phyloP scores from a whole-genome alignment of 2,113 vertebrate species.

The Alethe diademata region DNA sequence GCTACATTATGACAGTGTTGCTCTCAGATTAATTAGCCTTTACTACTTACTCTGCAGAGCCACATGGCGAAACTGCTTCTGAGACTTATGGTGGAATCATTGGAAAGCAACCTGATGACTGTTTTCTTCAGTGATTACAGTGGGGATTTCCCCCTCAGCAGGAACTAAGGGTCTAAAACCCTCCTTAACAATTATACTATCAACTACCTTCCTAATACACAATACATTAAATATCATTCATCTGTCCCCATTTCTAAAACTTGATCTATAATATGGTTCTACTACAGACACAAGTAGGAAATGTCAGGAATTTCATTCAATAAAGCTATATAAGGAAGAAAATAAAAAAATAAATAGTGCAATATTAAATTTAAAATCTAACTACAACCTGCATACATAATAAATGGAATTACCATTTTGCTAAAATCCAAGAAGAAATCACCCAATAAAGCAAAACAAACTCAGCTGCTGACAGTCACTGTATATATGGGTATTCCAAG shows the following conservation, averaged over 20 bases:
- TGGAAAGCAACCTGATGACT: slow-evolving; percentile 34
- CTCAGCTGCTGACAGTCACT: slow-evolving; percentile 2
- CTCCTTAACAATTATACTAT: slow-evolving; percentile 42
- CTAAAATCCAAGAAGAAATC: slow-evolving; percentile 46
- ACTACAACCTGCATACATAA: background rate
- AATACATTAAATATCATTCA: slow-evolving; percentile 23
- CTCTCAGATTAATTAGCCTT: slow-evolving; percentile 42
- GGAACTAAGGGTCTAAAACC: slow-evolving; percentile 13
- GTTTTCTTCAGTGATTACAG: slow-evolving; percentile 30
- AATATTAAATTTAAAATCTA: slow-evolving; percentile 36
- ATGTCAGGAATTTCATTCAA: background rate
- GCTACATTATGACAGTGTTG: background rate
- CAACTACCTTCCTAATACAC: slow-evolving; percentile 20
- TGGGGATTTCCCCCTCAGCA: slow-evolving; percentile 41
- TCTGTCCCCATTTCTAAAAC: background rate
- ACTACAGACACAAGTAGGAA: background rate
- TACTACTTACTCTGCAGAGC: background rate
- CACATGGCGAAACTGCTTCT: background rate
- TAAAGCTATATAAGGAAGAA: background rate
- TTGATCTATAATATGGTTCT: background rate
- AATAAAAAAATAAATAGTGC: background rate
- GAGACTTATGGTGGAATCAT: background rate
- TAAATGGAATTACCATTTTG: slow-evolving; percentile 15
- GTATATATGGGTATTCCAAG: slow-evolving; percentile 30
- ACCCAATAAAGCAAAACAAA: slow-evolving; percentile 47